Evolutionary conservation across 2,888 invertebrate genomes (phyloP).

Genomic region (Pyralis farinalis): DNA sequence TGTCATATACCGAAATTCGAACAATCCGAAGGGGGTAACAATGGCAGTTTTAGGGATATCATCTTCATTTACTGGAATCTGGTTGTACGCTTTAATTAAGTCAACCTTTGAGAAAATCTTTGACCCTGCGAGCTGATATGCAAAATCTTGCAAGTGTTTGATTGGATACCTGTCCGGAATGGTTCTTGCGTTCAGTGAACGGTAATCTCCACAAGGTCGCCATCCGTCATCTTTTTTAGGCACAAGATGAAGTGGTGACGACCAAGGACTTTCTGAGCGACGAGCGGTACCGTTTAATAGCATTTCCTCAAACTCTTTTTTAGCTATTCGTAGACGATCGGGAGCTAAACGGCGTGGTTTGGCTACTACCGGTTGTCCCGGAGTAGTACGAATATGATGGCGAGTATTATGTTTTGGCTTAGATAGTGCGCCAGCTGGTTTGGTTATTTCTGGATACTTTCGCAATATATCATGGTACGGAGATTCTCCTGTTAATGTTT

Average conservation of each 20-base stretch:
- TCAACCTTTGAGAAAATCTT: conserved; percentile 8
- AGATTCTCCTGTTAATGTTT: conserved; percentile 7
- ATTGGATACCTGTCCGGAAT: conserved; percentile 12
- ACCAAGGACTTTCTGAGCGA: conserved; percentile 14
- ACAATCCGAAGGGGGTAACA: no score
- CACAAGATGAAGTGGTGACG: conserved; percentile 7
- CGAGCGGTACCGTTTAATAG: conserved; percentile 10
- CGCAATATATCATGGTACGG: conserved; percentile 12
- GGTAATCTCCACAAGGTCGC: background rate
- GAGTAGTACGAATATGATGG: background rate
- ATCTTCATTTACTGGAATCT: background rate
- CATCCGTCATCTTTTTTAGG: background rate
- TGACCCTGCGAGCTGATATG: conserved; percentile 10
- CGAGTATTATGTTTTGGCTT: conserved; percentile 3
- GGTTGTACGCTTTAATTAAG: conserved; percentile 25
- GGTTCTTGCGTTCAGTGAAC: conserved; percentile 8
- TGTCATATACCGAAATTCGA: no score
- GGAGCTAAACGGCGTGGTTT: conserved; percentile 17
- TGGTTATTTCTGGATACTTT: conserved; percentile 13
- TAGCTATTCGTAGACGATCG: background rate
- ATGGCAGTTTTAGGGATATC: conserved; percentile 1
- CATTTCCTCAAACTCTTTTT: conserved; percentile 13
- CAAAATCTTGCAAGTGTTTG: conserved; percentile 13
- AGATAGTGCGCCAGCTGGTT: conserved; percentile 6
- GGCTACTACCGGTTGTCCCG: conserved; percentile 16